These are phyloP conservation scores for Caenorhabditis elegans DNA, from an alignment of 1,140 invertebrate species.

Conservation along the genomic window WBcel235 BX284602.5:7395001-7395500, in stretches of 20 bases:
- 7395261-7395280: conserved; percentile 59
- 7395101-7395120: no score
- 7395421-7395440: conserved; percentile 5
- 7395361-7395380: neutral
- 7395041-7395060: neutral
- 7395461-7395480: conserved; percentile 53
- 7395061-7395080: neutral
- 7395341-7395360: conserved; percentile 8
- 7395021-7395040: conserved; percentile 50
- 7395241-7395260: conserved; percentile 65
- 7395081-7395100: neutral
- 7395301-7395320: neutral
- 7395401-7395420: neutral
- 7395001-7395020: conserved; percentile 59
- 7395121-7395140: no score
- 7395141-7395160: no score
- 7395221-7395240: conserved; percentile 61
- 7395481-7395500: conserved; percentile 64
- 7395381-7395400: conserved; percentile 13
- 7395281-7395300: conserved; percentile 49
- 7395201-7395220: conserved; percentile 56
- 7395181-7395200: no score
- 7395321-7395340: neutral
- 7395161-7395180: no score
- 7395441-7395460: conserved; percentile 11